Evolutionary conservation across 2,888 invertebrate genomes (phyloP), one percentile per base, ranked within the genome.

Genomic region (Ormyrus pomaceus): DNA sequence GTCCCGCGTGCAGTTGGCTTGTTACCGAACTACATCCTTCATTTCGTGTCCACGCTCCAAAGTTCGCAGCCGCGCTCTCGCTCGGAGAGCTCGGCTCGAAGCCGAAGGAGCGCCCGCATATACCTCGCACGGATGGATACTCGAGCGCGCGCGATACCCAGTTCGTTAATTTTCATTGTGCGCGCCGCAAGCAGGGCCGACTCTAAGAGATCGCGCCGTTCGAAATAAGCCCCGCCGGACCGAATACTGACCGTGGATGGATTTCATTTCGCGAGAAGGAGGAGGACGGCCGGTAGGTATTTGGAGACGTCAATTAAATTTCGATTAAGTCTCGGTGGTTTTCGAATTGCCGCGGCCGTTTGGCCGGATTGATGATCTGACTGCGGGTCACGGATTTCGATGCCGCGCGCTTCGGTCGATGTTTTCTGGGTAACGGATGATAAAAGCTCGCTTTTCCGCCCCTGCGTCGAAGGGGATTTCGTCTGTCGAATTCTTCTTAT

Each of bases 151-250:
- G 4, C 34, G n/a, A 56, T 19, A 45, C 13, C 65, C 66, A 66
- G 66, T 76, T 76, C 51, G 68, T 79, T 79, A 71, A 76, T 80
- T 80, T 68, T 68, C 71, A 62, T 72, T 64, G 66, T 59, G 11
- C 13, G 56, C 13, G 2, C 51, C 19, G 19, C 19, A 0, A 19
- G 19, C 19, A 19, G 1, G 19, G 1, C 19, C 19, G 19, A 19
- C 19, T 19, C 19, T 19, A 19, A 6, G 13, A 58, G 34, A 71
- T 76, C 71, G 45, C 64, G 45, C 51, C 6, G 19, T 45, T 61
- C 19, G 34, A 13, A 59, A 51, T 48, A n/a, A n/a, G 6, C 13
- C n/a, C n/a, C 13, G 5, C 1, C 11, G 5, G n/a, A 2, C 19
- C n/a, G 13, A 46, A 58, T 45, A 62, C 6, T 9, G 6, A 62